Percentiles rank a stretch among this genome's conserved stretches.
phyloP scores from a whole-genome alignment of 1,140 invertebrate species.

The Lepidurus couesii region DNA sequence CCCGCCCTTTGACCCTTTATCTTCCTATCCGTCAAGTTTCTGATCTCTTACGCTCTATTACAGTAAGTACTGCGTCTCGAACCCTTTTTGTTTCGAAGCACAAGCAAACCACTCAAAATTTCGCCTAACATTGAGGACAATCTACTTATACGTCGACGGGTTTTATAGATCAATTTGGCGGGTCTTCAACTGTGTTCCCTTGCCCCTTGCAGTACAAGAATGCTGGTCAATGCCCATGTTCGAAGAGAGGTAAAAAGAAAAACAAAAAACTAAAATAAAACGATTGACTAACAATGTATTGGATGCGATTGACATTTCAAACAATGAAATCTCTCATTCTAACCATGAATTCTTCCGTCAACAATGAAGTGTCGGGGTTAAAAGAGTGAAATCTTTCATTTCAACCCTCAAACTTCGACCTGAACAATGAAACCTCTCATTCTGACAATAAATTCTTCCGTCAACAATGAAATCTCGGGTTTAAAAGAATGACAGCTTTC shows the following conservation, averaged over 20 bases:
- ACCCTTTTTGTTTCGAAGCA: neutral
- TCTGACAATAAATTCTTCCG: too few species aligned
- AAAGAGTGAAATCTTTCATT: too few species aligned
- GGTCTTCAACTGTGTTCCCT: neutral
- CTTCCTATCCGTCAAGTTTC: neutral
- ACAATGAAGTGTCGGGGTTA: too few species aligned
- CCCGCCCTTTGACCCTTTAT: neutral
- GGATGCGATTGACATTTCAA: too few species aligned
- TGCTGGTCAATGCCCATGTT: conserved; percentile 18
- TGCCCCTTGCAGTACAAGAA: conserved; percentile 18
- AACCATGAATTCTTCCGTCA: too few species aligned
- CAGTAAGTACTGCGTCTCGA: neutral
- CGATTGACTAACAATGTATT: too few species aligned
- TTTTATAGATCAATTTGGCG: neutral
- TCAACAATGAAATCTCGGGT: too few species aligned
- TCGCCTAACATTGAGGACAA: neutral
- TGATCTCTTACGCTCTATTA: neutral
- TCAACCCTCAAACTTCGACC: too few species aligned
- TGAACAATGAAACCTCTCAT: too few species aligned
- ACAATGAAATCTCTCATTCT: too few species aligned
- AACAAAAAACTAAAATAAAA: neutral
- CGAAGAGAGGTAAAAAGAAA: neutral
- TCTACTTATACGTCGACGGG: neutral
- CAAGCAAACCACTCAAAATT: neutral
- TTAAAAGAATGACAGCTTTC: too few species aligned